Evolutionary conservation across 2,113 vertebrate genomes (phyloP), one percentile per base, ranked within the genome.

Genomic region (Otocyon megalotis): DNA sequence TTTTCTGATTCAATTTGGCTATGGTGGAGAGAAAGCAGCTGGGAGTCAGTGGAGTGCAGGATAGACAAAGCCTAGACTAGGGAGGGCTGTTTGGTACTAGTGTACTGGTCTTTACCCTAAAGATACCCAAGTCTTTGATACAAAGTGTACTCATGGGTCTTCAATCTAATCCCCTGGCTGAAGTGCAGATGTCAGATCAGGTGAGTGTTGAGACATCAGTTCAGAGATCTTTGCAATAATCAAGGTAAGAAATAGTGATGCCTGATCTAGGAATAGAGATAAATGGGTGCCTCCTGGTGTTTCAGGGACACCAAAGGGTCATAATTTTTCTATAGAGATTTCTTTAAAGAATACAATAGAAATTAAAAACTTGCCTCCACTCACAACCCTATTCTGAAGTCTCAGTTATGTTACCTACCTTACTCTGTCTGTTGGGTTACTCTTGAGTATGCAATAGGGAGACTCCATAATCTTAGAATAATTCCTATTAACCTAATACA

Each of bases 281-380:
- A 67, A 90, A 93, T 88, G 69, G 26, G 48, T 80, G 50, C 56
- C 17, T 83, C 43, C 28, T 35, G 28, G 37, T 26, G 90, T 95
- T 96, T 88, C 96, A 88, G 87, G 93, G 62, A 93, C 28, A 93
- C 37, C 3, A 72, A 93, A 80, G n/a, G 26, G 56, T 84, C 71
- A 67, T 37, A 48, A 69, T 88, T 91, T 88, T 67, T 88, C 62
- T 53, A 13, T 2, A 69, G 5, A n/a, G 19, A 72, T 43, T 85
- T 26, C 50, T 88, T 71, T 87, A 67, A 67, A 62, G 28, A 81
- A n/a, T 17, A 14, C n/a, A 69, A 63, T n/a, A 72, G 80, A 85
- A 96, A 95, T 80, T 65, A 82, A 74, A 60, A 83, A 11, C 43
- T 76, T 74, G 2, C 15, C 17, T 60, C 58, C 17, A 26, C 8